Percentiles rank a stretch among this genome's conserved stretches.
Evolutionary conservation across 2,888 invertebrate species (phyloP).

Genomic region (Ephialtes manifestator): DNA sequence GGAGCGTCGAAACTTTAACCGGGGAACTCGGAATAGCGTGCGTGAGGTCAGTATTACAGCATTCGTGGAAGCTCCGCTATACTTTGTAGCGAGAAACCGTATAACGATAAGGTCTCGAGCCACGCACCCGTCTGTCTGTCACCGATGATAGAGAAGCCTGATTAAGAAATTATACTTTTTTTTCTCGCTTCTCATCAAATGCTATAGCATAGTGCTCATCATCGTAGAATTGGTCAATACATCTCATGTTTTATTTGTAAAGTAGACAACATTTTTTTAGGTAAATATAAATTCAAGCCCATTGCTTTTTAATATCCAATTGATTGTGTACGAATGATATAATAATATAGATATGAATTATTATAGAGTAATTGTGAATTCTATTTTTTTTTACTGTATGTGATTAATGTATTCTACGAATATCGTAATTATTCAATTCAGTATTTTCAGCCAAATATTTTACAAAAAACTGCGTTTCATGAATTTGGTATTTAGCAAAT

Average conservation of each 20-base stretch:
- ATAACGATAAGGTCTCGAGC: slow-evolving; percentile 29
- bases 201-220: not conserved
- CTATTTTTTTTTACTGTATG: too few relatives aligned
- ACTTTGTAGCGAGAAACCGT: not conserved
- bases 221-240: not conserved
- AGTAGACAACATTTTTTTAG: not conserved
- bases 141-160: slow-evolving; percentile 29
- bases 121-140: not conserved
- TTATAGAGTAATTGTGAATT: too few relatives aligned
- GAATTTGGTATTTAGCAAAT: too few relatives aligned
- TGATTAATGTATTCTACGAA: too few relatives aligned
- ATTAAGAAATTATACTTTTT: slow-evolving; percentile 27
- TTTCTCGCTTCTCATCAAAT: not conserved
- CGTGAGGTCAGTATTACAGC: slow-evolving; percentile 51
- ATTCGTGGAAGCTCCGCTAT: slow-evolving; percentile 8
- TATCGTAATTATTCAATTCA: too few relatives aligned
- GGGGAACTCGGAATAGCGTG: slow-evolving; percentile 44
- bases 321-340: not conserved
- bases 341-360: not conserved
- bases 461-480: too few relatives aligned
- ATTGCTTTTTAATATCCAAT: not conserved
- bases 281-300: not conserved
- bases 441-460: too few relatives aligned
- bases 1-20: slow-evolving; percentile 1
- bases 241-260: not conserved